These are phyloP conservation scores for Watsonalla cultraria DNA, from an alignment of 2,888 invertebrate species.

Conservation along the genomic window DNA sequence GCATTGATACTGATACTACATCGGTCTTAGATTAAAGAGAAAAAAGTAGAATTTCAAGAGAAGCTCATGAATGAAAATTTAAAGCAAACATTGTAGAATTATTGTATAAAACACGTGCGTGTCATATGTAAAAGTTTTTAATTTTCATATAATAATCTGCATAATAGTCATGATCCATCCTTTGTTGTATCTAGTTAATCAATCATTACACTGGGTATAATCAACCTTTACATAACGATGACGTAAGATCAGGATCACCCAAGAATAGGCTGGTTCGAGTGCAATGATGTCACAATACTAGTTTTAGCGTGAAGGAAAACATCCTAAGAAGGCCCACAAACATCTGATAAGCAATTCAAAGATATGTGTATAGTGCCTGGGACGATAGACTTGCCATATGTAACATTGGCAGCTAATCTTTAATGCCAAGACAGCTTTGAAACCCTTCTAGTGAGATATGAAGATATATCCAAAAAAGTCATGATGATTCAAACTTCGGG, in stretches of 20 bases:
- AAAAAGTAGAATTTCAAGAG: not conserved
- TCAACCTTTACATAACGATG: not conserved
- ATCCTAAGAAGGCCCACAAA: no score
- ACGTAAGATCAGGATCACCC: not conserved
- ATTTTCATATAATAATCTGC: not conserved
- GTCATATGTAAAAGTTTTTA: not conserved
- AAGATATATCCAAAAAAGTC: not conserved
- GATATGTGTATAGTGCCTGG: no score
- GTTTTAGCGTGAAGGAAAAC: no score
- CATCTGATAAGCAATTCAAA: no score
- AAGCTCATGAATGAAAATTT: not conserved
- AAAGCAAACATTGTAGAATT: not conserved
- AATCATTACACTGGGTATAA: no score
- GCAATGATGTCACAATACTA: no score
- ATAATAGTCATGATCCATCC: not conserved
- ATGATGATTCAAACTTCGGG: not conserved
- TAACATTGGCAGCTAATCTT: no score
- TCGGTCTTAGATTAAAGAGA: not conserved
- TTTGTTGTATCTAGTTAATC: no score
- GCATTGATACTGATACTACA: conserved; percentile 5
- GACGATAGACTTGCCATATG: no score
- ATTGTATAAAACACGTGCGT: not conserved
- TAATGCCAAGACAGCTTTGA: no score
- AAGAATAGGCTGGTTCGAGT: not conserved
- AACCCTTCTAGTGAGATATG: not conserved